phyloP scores from a whole-genome alignment of 2,888 invertebrate genomes.

The Lathronympha strigana region DNA sequence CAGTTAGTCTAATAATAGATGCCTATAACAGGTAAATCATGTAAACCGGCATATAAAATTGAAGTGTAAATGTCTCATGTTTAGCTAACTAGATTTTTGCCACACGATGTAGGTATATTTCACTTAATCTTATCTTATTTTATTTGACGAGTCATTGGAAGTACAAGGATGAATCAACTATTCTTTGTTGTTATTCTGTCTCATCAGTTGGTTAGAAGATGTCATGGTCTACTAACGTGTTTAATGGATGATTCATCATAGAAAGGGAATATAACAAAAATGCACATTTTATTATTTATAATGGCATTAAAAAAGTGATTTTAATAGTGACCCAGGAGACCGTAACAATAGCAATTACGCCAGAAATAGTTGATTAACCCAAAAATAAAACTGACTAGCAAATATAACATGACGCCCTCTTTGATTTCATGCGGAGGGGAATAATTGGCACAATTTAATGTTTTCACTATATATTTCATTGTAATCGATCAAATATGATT shows the following conservation, averaged over 20 bases:
- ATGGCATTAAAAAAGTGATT: too few relatives aligned
- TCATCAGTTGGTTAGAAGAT: too few relatives aligned
- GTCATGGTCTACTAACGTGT: too few relatives aligned
- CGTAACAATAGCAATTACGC: too few relatives aligned
- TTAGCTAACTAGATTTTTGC: constrained; percentile 17
- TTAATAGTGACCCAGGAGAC: too few relatives aligned
- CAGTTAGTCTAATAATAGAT: neutral
- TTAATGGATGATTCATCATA: too few relatives aligned
- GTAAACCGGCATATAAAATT: constrained; percentile 19
- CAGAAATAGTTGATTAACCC: too few relatives aligned
- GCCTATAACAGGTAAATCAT: neutral
- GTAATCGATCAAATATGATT: constrained; percentile 62
- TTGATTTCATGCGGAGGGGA: constrained; percentile 60
- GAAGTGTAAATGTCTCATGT: constrained; percentile 2
- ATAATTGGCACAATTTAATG: constrained; percentile 75
- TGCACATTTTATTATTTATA: too few relatives aligned
- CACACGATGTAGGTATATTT: constrained; percentile 7
- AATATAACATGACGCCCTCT: constrained; percentile 12
- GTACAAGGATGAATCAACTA: too few relatives aligned
- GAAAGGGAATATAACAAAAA: too few relatives aligned
- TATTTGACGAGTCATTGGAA: constrained; percentile 3
- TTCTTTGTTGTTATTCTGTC: too few relatives aligned
- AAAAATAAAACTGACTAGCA: constrained; percentile 15
- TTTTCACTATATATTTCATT: constrained; percentile 76
- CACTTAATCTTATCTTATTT: constrained; percentile 18